Evolutionary conservation across 1,140 invertebrate genomes (phyloP).

Genomic region (Brachionus manjavacas): DNA sequence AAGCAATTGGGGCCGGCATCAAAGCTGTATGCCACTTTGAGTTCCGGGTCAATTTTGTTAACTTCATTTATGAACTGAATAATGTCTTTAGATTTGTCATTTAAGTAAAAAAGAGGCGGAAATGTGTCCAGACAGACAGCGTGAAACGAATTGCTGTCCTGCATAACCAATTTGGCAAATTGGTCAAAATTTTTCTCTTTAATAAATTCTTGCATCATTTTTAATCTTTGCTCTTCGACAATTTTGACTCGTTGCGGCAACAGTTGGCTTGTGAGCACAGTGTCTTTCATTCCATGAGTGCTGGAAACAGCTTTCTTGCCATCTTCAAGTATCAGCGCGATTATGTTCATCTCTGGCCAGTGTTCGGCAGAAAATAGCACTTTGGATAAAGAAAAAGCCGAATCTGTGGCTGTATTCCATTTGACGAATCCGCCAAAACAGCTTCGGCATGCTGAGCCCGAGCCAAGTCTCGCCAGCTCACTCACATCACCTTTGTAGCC

Average conservation of each 20-base stretch:
- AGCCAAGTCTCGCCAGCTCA: constrained; percentile 73
- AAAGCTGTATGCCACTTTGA: constrained; percentile 83
- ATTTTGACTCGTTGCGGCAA: constrained; percentile 69
- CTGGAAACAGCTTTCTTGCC: constrained; percentile 77
- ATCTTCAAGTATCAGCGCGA: constrained; percentile 70
- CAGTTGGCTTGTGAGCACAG: constrained; percentile 75
- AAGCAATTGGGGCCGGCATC: constrained; percentile 96
- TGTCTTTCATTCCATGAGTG: constrained; percentile 81
- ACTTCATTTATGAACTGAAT: constrained; percentile 74
- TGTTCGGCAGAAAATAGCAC: constrained; percentile 67
- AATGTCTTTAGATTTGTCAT: constrained; percentile 74
- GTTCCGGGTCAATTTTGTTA: constrained; percentile 61
- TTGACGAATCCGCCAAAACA: constrained; percentile 85
- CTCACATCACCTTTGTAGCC: constrained; percentile 75
- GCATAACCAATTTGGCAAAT: constrained; percentile 68
- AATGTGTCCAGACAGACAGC: constrained; percentile 86
- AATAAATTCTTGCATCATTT: constrained; percentile 73
- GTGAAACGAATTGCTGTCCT: constrained; percentile 95
- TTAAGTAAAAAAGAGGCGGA: constrained; percentile 88
- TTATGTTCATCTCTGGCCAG: constrained; percentile 83
- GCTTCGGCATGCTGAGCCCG: constrained; percentile 93
- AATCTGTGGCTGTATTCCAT: constrained; percentile 78
- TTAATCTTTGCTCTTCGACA: constrained; percentile 68
- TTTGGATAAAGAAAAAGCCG: constrained; percentile 72
- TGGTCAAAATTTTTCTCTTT: constrained; percentile 70